Percentiles rank a stretch among this genome's conserved stretches.
These are phyloP conservation scores for Holotrichia oblita DNA, from an alignment of 1,140 invertebrate genomes.

Conservation along the genomic window DNA sequence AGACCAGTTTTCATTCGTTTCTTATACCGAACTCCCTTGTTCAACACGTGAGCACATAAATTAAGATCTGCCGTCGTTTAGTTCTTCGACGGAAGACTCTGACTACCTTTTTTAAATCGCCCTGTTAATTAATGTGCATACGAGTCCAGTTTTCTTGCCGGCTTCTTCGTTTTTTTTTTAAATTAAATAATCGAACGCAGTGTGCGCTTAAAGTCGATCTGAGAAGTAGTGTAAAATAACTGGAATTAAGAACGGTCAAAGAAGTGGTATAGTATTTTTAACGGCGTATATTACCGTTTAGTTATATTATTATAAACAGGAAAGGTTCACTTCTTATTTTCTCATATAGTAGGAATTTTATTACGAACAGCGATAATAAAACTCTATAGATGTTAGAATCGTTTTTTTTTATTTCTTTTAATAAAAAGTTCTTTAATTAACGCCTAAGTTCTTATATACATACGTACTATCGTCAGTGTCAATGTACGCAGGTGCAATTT, in stretches of 20 bases:
- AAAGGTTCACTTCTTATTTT: not conserved
- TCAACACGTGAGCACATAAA: slow-evolving; percentile 31
- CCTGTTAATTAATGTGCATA: slow-evolving; percentile 32
- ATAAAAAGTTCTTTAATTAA: too few species aligned
- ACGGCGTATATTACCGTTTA: not conserved
- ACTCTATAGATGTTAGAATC: too few species aligned
- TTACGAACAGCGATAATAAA: too few species aligned
- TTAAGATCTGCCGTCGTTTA: slow-evolving; percentile 23
- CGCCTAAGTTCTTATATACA: too few species aligned
- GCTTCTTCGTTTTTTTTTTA: not conserved
- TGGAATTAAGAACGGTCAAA: slow-evolving; percentile 16
- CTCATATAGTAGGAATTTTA: not conserved
- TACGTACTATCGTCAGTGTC: too few species aligned
- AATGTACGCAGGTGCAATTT: too few species aligned
- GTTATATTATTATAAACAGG: not conserved
- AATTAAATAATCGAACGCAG: slow-evolving; percentile 24
- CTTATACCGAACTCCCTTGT: not conserved
- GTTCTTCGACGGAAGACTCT: slow-evolving; percentile 10
- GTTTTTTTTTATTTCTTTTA: too few species aligned
- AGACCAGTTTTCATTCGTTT: slow-evolving; percentile 23
- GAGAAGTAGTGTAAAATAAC: not conserved
- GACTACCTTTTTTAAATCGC: slow-evolving; percentile 25
- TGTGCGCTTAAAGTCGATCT: not conserved
- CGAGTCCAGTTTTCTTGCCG: not conserved
- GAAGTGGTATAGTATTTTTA: not conserved